Evolutionary conservation across 2,797 vertebrate species (phyloP).

Genomic region (Hafferia zeledoni): DNA sequence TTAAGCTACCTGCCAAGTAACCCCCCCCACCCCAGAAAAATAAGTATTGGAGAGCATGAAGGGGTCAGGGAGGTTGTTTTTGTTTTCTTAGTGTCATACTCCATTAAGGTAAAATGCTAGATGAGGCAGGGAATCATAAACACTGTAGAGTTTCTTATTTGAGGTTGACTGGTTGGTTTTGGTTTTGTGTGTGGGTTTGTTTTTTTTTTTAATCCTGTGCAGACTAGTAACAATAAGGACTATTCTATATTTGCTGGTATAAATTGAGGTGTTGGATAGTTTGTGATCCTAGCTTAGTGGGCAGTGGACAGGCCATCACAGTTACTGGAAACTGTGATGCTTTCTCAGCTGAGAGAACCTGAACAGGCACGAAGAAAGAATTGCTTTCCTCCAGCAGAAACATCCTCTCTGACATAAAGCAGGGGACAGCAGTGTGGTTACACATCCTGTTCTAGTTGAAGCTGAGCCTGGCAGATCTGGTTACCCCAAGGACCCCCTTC

Average conservation of each 20-base stretch:
- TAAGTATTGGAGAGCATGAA: not conserved
- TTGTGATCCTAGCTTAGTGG: not conserved
- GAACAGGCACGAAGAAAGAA: not conserved
- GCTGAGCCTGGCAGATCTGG: not conserved
- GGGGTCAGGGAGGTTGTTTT: not conserved
- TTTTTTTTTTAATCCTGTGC: not conserved
- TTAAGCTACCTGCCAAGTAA: not conserved
- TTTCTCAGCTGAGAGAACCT: not conserved
- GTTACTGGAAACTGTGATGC: not conserved
- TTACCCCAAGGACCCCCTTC: not conserved
- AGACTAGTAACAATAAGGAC: not conserved
- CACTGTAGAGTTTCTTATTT: not conserved
- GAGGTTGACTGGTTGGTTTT: not conserved
- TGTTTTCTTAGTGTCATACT: not conserved
- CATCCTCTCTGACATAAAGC: not conserved
- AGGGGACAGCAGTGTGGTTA: not conserved
- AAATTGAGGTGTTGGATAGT: not conserved
- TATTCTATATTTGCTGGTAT: not conserved
- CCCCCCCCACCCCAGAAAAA: not conserved
- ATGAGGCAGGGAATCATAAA: not conserved
- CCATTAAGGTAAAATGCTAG: not conserved
- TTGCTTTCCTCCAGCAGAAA: not conserved
- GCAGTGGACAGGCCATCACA: not conserved
- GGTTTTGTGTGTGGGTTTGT: not conserved
- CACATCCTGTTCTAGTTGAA: constrained; percentile 4